Base-by-base conservation (phyloP, 2,888 invertebrate species). In the Xanthorhoe spadicearia region DNA sequence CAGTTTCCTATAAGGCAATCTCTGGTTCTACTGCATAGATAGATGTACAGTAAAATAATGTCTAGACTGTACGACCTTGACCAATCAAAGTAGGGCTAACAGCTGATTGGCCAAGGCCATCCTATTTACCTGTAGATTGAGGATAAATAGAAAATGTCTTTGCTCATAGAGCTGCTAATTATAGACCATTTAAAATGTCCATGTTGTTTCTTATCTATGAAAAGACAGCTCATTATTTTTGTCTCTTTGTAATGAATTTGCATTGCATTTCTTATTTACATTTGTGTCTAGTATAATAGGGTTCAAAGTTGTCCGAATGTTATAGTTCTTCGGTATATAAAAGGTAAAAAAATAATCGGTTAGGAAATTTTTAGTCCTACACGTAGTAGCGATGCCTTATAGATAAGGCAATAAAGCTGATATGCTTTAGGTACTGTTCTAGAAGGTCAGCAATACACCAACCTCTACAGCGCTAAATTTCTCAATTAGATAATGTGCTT, bases 361-460 rank as follows among this genome's bases (percentile, higher is more conserved):
- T 4, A 32, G 32, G 32, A 32, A 32, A 32, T 0, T 32, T 4
- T 32, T 7, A 32, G 32, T 7, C 6, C 32, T 7, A 32, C 32
- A 32, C 32, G 32, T 7, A 7, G 5, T 32, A 7, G 7, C 32
- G 32, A 32, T 32, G 7, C 7, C 32, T 32, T 32, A 0, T 32
- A 7, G 8, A 32, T 32, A 32, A 32, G 8, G 32, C 32, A 32
- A 32, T 32, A 7, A 7, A 32, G 32, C 8, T 32, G 32, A 7
- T 5, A 32, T 32, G 32, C 6, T 32, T 28, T 32, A 32, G 5
- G 32, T 7, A 7, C 28, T 28, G 28, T 2, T 2, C 32, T 32
- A 32, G 32, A 4, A 32, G 3, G 8, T 60, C 80, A 76, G 68
- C 2, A 43, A 43, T 43, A 13, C 0, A 8, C 43, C 32, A 32